Evolutionary conservation across 2,888 invertebrate species (phyloP).

Genomic region (Cheilosia soror): DNA sequence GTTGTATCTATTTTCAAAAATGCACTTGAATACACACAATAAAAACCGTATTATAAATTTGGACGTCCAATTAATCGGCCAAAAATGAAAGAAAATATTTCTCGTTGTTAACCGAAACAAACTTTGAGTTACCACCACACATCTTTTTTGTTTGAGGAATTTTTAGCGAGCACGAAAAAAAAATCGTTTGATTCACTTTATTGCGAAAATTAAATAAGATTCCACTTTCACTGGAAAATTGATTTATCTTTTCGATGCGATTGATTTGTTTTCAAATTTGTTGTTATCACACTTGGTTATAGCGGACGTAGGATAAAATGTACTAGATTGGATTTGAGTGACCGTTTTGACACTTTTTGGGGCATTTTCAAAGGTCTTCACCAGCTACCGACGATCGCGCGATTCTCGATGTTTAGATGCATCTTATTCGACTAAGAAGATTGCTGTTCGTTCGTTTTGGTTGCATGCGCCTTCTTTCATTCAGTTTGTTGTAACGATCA

Average conservation of each 20-base stretch:
- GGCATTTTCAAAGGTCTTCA: neutral
- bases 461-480: constrained; percentile 20
- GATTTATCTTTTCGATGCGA: constrained; percentile 43
- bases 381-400: constrained; percentile 20
- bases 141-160: constrained; percentile 63
- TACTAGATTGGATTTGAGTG: neutral
- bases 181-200: constrained; percentile 48
- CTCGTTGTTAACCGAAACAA: constrained; percentile 27
- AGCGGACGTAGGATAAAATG: neutral
- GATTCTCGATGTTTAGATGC: constrained; percentile 40
- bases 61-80: constrained; percentile 63
- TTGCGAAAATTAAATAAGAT: constrained; percentile 44
- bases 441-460: neutral
- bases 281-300: constrained; percentile 19
- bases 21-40: constrained; percentile 27
- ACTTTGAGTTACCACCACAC: constrained; percentile 46
- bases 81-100: constrained; percentile 5
- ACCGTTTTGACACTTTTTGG: neutral
- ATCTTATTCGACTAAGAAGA: constrained; percentile 6
- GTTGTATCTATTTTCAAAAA: constrained; percentile 20
- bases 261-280: constrained; percentile 40
- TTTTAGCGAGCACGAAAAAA: constrained; percentile 55
- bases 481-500: constrained; percentile 45
- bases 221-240: constrained; percentile 70
- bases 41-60: constrained; percentile 27